Evolutionary conservation across 2,797 vertebrate genomes (phyloP).

Genomic region (Peromyscus nudipes): DNA sequence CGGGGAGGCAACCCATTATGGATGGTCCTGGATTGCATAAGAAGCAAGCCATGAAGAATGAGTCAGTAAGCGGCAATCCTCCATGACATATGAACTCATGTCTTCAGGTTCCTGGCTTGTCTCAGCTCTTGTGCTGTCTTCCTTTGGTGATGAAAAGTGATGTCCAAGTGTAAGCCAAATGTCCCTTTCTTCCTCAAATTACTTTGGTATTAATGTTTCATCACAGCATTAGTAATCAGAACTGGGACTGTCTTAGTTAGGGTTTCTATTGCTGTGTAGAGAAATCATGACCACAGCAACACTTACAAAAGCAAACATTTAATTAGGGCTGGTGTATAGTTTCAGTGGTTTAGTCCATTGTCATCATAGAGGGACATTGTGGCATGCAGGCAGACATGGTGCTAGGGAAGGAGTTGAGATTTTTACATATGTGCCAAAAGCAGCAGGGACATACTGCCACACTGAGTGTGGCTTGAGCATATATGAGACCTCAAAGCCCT

Average conservation of each 20-base stretch:
- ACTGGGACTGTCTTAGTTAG: not conserved
- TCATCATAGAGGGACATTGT: not conserved
- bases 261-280: not conserved
- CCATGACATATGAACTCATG: not conserved
- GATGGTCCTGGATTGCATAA: not conserved
- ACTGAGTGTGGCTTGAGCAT: not conserved
- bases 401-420: not conserved
- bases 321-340: not conserved
- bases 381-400: not conserved
- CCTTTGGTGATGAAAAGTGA: not conserved
- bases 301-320: not conserved
- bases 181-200: too few relatives aligned
- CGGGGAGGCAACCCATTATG: accelerated
- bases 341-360: not conserved
- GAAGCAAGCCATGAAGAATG: not conserved
- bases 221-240: not conserved
- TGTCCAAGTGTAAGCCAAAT: too few relatives aligned
- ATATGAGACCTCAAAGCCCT: not conserved
- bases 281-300: not conserved
- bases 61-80: not conserved
- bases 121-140: not conserved
- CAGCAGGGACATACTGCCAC: not conserved
- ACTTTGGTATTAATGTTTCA: not conserved
- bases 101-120: too few relatives aligned
- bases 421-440: not conserved